A percentile compares a stretch with the other conserved stretches of the same genome.
These are phyloP conservation scores for Callaeas wilsoni DNA, from an alignment of 2,113 vertebrate species.

Conservation along the genomic window DNA sequence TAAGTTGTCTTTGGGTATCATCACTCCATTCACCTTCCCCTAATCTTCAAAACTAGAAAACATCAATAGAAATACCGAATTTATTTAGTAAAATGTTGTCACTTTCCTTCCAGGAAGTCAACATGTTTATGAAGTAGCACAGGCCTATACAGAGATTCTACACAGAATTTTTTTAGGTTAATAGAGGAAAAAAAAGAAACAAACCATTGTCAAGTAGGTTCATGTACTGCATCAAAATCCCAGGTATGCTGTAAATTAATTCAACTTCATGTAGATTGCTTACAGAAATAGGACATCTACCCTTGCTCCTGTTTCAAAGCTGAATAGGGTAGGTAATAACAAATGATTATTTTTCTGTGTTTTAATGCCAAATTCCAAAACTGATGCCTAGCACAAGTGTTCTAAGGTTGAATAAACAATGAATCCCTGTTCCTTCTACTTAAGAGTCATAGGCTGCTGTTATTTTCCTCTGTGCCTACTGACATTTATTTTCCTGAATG, in stretches of 20 bases:
- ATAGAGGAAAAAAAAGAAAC: neutral
- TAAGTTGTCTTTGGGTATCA: neutral
- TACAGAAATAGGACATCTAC: neutral
- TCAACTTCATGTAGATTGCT: neutral
- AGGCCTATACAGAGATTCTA: neutral
- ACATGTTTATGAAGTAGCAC: fast-evolving
- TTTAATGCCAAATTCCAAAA: neutral
- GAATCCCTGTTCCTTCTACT: neutral
- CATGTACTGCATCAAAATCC: neutral
- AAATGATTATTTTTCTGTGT: neutral
- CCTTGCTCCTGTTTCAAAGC: neutral
- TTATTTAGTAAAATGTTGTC: neutral
- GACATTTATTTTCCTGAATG: neutral
- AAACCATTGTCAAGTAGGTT: fast-evolving
- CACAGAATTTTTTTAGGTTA: fast-evolving
- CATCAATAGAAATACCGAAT: neutral
- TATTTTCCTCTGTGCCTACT: neutral
- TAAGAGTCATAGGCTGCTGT: fast-evolving
- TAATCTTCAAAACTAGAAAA: neutral
- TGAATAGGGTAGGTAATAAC: fast-evolving
- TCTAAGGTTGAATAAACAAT: neutral
- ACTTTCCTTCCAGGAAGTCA: neutral
- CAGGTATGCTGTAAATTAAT: neutral
- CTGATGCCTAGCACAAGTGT: fast-evolving
- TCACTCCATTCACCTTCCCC: neutral